Evolutionary conservation across 2,113 vertebrate species (phyloP).

Genomic region (Cinclus cinclus): DNA sequence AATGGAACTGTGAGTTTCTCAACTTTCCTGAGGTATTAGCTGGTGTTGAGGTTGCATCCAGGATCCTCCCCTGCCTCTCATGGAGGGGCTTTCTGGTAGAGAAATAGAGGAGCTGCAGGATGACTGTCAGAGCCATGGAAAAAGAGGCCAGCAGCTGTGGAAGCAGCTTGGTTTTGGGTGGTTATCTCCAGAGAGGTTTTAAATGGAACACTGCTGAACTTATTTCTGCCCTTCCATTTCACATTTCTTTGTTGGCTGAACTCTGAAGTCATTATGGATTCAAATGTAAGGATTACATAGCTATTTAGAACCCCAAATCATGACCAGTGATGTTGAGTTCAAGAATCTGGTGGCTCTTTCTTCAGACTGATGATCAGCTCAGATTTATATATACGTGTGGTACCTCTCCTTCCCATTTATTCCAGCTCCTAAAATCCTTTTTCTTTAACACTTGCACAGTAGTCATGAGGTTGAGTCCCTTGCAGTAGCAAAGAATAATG

Average conservation of each 20-base stretch:
- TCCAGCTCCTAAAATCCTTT: background rate
- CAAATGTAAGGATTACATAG: background rate
- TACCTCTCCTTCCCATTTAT: constrained; percentile 20
- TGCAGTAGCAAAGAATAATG: background rate
- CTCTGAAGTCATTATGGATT: constrained; percentile 5
- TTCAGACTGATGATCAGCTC: constrained; percentile 1
- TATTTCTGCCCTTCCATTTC: background rate
- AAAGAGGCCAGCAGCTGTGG: background rate
- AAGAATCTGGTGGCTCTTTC: background rate
- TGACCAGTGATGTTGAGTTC: constrained; percentile 8
- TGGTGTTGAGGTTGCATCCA: background rate
- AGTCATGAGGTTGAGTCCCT: constrained; percentile 1
- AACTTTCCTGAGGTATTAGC: background rate
- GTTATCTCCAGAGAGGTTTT: background rate
- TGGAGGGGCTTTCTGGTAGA: background rate
- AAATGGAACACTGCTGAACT: background rate
- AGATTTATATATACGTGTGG: background rate
- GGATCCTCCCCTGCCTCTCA: background rate
- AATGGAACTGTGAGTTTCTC: background rate
- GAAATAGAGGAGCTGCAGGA: background rate
- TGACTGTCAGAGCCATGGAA: background rate
- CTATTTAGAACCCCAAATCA: background rate
- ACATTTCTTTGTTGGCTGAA: background rate
- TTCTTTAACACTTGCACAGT: background rate
- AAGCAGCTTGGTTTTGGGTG: background rate